A percentile compares a stretch with the other conserved stretches of the same genome.
phyloP scores from a whole-genome alignment of 1,140 invertebrate genomes.

The Zaprionus gabonicus region DNA sequence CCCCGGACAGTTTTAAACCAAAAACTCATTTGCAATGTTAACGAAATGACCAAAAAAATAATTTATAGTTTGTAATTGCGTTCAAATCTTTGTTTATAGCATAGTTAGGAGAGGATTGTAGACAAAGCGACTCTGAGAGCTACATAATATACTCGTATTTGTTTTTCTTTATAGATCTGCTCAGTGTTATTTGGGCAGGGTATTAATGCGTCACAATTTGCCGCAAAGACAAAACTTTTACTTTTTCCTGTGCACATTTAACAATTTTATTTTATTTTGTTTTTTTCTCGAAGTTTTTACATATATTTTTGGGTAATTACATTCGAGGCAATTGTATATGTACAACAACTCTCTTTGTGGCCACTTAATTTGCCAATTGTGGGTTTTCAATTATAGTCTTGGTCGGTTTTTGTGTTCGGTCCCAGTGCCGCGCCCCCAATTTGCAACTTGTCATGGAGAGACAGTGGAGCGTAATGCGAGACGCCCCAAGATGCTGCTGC shows the following conservation, averaged over 20 bases:
- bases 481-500: slow-evolving; percentile 9
- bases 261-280: background rate
- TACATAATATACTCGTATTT: background rate
- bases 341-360: slow-evolving; percentile 38
- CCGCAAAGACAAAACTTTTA: background rate
- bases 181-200: background rate
- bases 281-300: slow-evolving; percentile 8
- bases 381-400: slow-evolving; percentile 41
- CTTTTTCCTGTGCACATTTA: slow-evolving; percentile 5
- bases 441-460: slow-evolving; percentile 13
- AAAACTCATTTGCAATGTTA: slow-evolving; percentile 73
- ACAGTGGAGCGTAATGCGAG: background rate
- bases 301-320: slow-evolving; percentile 41
- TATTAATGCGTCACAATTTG: background rate
- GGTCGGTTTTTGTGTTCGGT: slow-evolving; percentile 12
- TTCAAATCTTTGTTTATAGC: slow-evolving; percentile 14
- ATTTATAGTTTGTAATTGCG: slow-evolving; percentile 40
- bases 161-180: background rate
- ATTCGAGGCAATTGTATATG: slow-evolving; percentile 27
- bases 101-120: background rate
- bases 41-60: slow-evolving; percentile 55
- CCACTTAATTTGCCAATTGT: slow-evolving; percentile 54
- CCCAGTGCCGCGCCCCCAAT: slow-evolving; percentile 27
- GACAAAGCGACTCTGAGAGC: too few relatives aligned
- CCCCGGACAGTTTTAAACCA: slow-evolving; percentile 48